Percentiles rank a stretch among this genome's conserved stretches.
Evolutionary conservation across 2,888 invertebrate genomes (phyloP).

Genomic region (Leptinotarsa juncta): DNA sequence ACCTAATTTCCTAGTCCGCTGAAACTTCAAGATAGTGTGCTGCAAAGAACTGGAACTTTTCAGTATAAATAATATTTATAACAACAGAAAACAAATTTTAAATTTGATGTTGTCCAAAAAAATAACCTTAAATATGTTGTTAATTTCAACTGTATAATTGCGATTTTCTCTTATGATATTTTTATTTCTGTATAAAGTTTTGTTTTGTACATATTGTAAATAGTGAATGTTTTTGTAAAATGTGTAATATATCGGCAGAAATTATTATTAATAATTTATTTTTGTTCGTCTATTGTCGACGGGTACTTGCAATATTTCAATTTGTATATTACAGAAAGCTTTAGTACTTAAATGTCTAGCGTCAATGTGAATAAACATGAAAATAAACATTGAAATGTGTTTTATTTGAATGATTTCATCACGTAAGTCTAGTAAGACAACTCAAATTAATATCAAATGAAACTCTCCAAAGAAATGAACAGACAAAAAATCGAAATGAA

Average conservation of each 20-base stretch:
- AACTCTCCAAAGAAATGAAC: no score
- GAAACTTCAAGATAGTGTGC: not conserved
- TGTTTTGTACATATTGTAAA: conserved; percentile 48
- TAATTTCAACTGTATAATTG: not conserved
- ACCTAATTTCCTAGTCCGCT: conserved; percentile 13
- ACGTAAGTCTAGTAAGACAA: no score
- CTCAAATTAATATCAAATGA: no score
- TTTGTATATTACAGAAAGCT: conserved; percentile 57
- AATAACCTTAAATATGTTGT: not conserved
- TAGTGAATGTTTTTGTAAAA: conserved; percentile 52
- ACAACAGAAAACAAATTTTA: not conserved
- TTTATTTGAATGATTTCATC: not conserved
- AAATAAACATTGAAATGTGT: conserved; percentile 29
- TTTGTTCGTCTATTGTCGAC: conserved; percentile 56
- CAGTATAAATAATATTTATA: not conserved
- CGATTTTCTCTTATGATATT: not conserved
- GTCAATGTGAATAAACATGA: conserved; percentile 60
- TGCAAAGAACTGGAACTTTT: not conserved
- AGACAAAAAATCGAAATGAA: no score
- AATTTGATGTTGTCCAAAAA: not conserved
- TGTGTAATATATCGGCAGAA: conserved; percentile 45
- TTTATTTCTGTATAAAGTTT: conserved; percentile 35
- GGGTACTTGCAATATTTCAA: conserved; percentile 64
- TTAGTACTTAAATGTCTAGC: conserved; percentile 59
- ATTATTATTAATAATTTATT: conserved; percentile 55